Evolutionary conservation across 2,113 vertebrate genomes (phyloP).

Genomic region (Misgurnus anguillicaudatus): DNA sequence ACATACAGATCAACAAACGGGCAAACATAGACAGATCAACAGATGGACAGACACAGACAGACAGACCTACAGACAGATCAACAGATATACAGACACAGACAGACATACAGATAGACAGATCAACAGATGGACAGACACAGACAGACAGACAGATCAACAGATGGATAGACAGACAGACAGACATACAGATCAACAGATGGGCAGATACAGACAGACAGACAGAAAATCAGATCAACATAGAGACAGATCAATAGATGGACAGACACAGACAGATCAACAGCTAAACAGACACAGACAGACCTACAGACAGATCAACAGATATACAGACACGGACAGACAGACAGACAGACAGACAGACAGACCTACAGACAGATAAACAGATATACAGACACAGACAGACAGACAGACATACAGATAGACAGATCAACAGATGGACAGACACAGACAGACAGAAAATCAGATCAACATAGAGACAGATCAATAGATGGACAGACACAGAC

Average conservation of each 20-base stretch:
- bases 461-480: neutral
- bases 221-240: neutral
- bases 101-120: neutral
- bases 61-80: neutral
- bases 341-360: neutral
- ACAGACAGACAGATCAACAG: neutral
- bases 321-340: conserved; percentile 24
- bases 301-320: neutral
- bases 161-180: too few species aligned
- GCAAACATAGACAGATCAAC: neutral
- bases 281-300: conserved; percentile 31
- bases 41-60: neutral
- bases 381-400: conserved; percentile 51
- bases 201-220: neutral
- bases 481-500: neutral
- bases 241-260: neutral
- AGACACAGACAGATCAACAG: neutral
- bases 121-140: conserved; percentile 15
- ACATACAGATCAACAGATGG: too few species aligned
- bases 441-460: neutral
- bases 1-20: conserved; percentile 11
- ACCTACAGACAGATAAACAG: neutral
- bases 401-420: too few species aligned
- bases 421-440: too few species aligned
- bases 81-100: conserved; percentile 36